Percentiles rank a stretch among this genome's conserved stretches.
phyloP scores from a whole-genome alignment of 2,888 invertebrate species.

The Spialia ferax region DNA sequence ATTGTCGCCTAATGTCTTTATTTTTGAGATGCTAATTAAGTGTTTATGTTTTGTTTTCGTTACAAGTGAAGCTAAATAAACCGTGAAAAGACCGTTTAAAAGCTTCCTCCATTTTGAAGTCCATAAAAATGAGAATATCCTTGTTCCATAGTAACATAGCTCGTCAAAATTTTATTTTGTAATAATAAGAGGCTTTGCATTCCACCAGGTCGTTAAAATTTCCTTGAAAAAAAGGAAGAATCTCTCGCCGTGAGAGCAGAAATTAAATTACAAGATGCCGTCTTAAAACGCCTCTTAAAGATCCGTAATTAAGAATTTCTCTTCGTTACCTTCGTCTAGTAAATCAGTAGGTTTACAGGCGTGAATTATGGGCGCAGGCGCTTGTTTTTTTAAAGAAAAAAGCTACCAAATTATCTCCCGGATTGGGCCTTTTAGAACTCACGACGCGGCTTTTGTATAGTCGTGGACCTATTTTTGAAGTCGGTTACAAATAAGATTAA shows the following conservation, averaged over 20 bases:
- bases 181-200: conserved; percentile 1
- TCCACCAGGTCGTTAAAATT: conserved; percentile 9
- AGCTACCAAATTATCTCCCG: conserved; percentile 15
- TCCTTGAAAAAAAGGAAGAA: conserved; percentile 5
- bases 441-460: background rate
- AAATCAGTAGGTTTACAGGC: conserved; percentile 37
- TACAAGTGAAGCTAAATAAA: too few relatives aligned
- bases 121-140: too few relatives aligned
- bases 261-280: conserved; percentile 34
- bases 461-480: background rate
- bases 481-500: too few relatives aligned
- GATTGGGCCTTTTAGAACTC: background rate
- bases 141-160: background rate
- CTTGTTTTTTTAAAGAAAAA: conserved; percentile 33
- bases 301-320: conserved; percentile 36
- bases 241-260: conserved; percentile 17
- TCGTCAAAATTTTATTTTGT: background rate
- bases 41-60: too few relatives aligned
- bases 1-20: too few relatives aligned
- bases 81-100: too few relatives aligned
- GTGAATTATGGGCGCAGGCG: conserved; percentile 31
- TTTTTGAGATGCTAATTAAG: too few relatives aligned
- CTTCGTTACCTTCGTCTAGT: conserved; percentile 34
- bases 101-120: too few relatives aligned
- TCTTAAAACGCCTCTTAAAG: conserved; percentile 28